phyloP scores from a whole-genome alignment of 1,140 invertebrate genomes.

The Brachionus plicatilis region DNA sequence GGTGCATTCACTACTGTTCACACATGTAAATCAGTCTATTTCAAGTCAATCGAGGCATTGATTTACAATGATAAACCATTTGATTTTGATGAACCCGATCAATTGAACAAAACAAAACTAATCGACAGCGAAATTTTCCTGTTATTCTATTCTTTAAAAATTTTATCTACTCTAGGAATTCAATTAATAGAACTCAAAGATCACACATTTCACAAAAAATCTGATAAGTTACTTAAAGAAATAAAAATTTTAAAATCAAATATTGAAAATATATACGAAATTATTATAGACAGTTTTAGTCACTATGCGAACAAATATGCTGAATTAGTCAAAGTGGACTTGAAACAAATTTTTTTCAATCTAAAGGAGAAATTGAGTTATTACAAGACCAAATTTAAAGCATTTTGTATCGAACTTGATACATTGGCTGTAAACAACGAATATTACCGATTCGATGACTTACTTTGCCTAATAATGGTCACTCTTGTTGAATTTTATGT shows the following conservation, averaged over 20 bases:
- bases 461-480: neutral
- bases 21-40: neutral
- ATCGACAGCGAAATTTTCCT: conserved; percentile 33
- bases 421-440: neutral
- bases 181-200: conserved; percentile 16
- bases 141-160: conserved; percentile 9
- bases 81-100: neutral
- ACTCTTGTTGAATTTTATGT: conserved; percentile 5
- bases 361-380: neutral
- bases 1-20: conserved; percentile 35
- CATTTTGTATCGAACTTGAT: conserved; percentile 5
- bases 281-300: neutral
- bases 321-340: neutral
- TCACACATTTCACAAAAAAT: conserved; percentile 12
- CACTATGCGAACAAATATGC: neutral
- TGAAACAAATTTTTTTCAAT: conserved; percentile 29
- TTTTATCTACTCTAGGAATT: neutral
- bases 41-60: neutral
- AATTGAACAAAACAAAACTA: neutral
- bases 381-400: conserved; percentile 11
- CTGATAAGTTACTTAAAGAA: neutral
- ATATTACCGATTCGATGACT: neutral
- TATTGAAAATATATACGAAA: neutral
- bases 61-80: conserved; percentile 7
- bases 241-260: neutral